These are phyloP conservation scores for Gallinago undulata DNA, from an alignment of 2,113 vertebrate species.

Conservation along the genomic window DNA sequence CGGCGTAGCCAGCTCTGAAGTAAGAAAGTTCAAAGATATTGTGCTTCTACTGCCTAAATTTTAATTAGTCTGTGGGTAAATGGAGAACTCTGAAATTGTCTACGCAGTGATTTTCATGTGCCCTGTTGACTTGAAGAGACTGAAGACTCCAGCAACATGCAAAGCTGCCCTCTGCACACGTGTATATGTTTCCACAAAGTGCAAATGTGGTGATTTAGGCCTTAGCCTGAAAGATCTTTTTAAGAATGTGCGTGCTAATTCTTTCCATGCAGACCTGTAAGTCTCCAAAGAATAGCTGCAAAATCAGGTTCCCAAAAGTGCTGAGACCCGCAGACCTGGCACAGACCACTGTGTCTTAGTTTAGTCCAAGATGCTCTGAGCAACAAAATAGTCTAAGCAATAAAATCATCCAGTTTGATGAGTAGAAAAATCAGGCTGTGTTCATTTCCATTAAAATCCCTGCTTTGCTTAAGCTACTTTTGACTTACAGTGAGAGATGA, in stretches of 20 bases:
- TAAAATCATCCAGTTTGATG: background rate
- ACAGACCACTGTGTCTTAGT: background rate
- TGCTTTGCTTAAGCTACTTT: constrained; percentile 31
- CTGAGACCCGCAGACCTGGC: background rate
- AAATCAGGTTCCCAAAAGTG: background rate
- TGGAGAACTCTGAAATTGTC: background rate
- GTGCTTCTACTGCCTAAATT: constrained; percentile 8
- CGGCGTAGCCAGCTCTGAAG: background rate
- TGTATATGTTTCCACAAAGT: background rate
- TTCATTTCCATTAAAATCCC: constrained; percentile 5
- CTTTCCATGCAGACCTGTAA: background rate
- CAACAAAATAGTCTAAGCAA: background rate
- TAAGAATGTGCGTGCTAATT: background rate
- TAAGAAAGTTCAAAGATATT: constrained; percentile 2
- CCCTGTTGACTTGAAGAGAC: constrained; percentile 12
- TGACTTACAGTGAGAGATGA: constrained; percentile 29
- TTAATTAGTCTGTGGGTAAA: constrained; percentile 31
- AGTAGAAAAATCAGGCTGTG: background rate
- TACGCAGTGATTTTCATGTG: background rate
- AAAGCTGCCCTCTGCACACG: background rate
- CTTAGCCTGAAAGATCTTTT: background rate
- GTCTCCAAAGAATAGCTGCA: background rate
- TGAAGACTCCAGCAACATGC: background rate
- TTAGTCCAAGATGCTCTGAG: background rate
- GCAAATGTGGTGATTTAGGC: background rate